A percentile compares a stretch with the other conserved stretches of the same genome.
These are phyloP conservation scores for Drosophila anomelani DNA, from an alignment of 2,888 invertebrate species.

Conservation along the genomic window DNA sequence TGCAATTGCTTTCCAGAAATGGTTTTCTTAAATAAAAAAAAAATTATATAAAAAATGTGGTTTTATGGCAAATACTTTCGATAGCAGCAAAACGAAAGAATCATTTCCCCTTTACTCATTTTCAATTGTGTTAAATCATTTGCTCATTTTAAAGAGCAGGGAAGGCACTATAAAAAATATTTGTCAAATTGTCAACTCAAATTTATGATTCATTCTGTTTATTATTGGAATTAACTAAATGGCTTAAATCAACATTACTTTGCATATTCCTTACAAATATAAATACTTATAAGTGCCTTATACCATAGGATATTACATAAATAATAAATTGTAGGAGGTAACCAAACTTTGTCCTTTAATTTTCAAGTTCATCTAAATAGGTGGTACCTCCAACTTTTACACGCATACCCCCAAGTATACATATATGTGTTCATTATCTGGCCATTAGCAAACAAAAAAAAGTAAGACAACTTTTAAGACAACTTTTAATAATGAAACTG, in stretches of 20 bases:
- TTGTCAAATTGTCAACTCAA: background rate
- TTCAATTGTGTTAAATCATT: background rate
- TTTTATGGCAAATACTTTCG: too few species aligned
- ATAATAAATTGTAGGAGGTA: background rate
- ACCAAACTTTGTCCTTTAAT: conserved; percentile 9
- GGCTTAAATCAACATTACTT: too few species aligned
- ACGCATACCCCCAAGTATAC: background rate
- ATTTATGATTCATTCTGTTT: background rate
- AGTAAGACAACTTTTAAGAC: too few species aligned
- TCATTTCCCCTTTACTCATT: too few species aligned
- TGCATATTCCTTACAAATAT: background rate
- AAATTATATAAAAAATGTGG: background rate
- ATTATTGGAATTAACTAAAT: too few species aligned
- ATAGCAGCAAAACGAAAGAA: background rate
- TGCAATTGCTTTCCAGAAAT: background rate
- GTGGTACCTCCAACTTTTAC: background rate
- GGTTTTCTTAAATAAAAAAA: background rate
- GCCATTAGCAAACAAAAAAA: conserved; percentile 28
- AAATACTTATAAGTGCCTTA: background rate
- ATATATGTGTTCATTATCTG: conserved; percentile 17
- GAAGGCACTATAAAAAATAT: background rate
- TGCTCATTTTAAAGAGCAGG: conserved; percentile 4
- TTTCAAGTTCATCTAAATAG: conserved; percentile 2
- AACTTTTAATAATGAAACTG: too few species aligned
- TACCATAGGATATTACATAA: background rate